Base-by-base conservation (phyloP, 2,797 vertebrate species). In the Odontamblyopus rebecca region DNA sequence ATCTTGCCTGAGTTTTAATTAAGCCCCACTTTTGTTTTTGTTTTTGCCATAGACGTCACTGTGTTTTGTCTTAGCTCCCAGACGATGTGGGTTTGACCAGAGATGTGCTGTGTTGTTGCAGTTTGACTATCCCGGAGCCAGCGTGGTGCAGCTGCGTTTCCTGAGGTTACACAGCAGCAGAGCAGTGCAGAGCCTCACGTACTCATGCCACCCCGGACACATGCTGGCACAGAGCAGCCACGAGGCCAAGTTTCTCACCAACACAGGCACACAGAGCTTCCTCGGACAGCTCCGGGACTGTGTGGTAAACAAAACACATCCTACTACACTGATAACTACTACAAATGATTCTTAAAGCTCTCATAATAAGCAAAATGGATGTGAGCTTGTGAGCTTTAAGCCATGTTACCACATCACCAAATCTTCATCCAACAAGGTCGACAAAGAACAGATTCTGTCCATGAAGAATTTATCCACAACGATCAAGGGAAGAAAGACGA, bases 71-170 rank as follows among this genome's bases (percentile, higher is more conserved):
- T 53, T 6, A n/a, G 51, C n/a, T 26, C 8, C 19, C n/a, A 54
- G n/a, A 0, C 9, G 2, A 23, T 23, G n/a, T 18, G 2, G 13
- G 4, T 13, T 29, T 61, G 19, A 38, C 16, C 61, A 32, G 2
- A 61, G 5, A 16, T 27, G 5, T 64, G 4, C 12, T 27, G 15
- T 23, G 69, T 5, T 69, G 30, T 65, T 23, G 3, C 89, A 97
- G 96, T 94, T 97, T 80, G 79, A 93, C 51, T 97, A 96, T 60
- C 82, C 75, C 2, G 95, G 92, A 0, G 91, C 92, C 70, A 93
- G 78, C 26, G 76, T 95, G 16, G 95, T 97, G 56, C 96, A 97
- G 93, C 91, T 96, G 61, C 94, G 96, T 12, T 97, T 97, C 73
- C 88, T 97, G 63, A 92, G 93, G 80, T 89, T 97, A 70, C 95